A percentile compares a stretch with the other conserved stretches of the same genome.
phyloP scores from a whole-genome alignment of 2,797 vertebrate species.

The Acanthurus tractus region DNA sequence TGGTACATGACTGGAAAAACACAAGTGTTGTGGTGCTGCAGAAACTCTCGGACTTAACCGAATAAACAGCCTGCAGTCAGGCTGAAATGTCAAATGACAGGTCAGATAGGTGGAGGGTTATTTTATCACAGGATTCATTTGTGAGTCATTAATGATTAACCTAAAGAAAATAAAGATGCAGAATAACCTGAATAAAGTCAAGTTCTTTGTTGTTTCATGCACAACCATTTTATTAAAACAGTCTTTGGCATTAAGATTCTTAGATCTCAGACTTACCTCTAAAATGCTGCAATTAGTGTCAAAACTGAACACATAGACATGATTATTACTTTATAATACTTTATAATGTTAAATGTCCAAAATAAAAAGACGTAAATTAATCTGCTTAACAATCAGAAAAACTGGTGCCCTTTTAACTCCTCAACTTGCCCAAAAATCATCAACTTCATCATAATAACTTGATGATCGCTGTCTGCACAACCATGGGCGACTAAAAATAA shows the following conservation, averaged over 20 bases:
- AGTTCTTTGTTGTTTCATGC: not conserved
- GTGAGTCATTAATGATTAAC: conserved; percentile 11
- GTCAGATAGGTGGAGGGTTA: not conserved
- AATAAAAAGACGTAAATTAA: not conserved
- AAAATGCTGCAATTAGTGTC: not conserved
- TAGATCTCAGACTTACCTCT: not conserved
- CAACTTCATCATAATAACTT: not conserved
- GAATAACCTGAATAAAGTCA: not conserved
- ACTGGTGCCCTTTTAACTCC: not conserved
- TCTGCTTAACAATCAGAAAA: not conserved
- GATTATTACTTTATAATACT: not conserved
- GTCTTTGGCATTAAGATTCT: not conserved
- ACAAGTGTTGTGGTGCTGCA: conserved; percentile 2
- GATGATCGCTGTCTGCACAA: not conserved
- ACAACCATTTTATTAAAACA: not conserved
- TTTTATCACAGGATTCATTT: not conserved
- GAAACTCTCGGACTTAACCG: conserved; percentile 14
- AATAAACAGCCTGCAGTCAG: conserved; percentile 20
- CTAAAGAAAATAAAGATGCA: not conserved
- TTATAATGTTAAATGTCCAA: not conserved
- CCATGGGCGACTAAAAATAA: not conserved
- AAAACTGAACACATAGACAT: conserved; percentile 1
- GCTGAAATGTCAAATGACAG: not conserved
- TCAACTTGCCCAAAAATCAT: not conserved
- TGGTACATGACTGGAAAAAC: conserved; percentile 16